A percentile compares a stretch with the other conserved stretches of the same genome.
phyloP scores from a whole-genome alignment of 2,113 vertebrate genomes.

The Oreochromis niloticus region DNA sequence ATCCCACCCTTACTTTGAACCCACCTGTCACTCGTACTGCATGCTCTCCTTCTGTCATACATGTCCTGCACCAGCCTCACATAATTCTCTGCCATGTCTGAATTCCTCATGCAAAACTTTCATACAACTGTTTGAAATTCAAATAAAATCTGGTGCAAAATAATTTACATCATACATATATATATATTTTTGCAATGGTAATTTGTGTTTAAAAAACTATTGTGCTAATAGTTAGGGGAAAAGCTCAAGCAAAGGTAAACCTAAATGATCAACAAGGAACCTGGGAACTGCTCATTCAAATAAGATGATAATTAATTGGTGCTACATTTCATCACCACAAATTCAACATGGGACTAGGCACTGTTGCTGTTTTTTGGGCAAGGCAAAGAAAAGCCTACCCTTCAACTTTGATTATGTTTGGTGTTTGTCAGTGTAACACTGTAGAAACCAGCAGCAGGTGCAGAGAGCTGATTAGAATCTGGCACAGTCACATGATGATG shows the following conservation, averaged over 20 bases:
- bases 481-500: conserved; percentile 52
- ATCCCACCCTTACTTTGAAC: neutral
- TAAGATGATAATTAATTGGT: neutral
- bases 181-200: neutral
- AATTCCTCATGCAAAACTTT: neutral
- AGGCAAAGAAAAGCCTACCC: conserved; percentile 5
- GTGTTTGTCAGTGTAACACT: conserved; percentile 40
- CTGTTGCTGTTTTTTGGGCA: conserved; percentile 13
- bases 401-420: conserved; percentile 47
- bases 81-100: neutral
- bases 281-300: conserved; percentile 2
- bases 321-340: neutral
- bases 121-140: neutral
- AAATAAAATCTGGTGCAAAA: neutral
- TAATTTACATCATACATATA: neutral
- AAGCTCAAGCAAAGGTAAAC: neutral
- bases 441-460: conserved; percentile 51
- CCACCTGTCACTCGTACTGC: neutral
- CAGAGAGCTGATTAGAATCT: conserved; percentile 51
- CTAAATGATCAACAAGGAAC: neutral
- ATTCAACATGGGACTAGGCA: neutral
- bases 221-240: neutral
- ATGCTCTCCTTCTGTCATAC: neutral
- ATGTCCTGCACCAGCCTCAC: neutral
- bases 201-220: neutral